Conservation (phyloP, 2,888 invertebrate species). For the Automeris io region DNA sequence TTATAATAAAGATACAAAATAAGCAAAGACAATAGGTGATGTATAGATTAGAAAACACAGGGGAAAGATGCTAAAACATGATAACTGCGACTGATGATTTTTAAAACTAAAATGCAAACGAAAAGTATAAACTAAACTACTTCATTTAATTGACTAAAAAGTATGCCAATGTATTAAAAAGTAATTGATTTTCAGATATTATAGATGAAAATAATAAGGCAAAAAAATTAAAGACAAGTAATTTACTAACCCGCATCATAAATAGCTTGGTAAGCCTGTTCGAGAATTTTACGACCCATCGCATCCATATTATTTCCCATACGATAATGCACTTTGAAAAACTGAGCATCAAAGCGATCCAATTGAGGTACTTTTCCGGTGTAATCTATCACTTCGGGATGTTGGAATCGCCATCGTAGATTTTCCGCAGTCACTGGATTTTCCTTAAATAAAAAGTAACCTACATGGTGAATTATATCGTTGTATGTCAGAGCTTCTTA, state of each 20-base stretch:
- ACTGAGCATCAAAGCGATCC: conserved; percentile 81
- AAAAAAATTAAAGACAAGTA: no score
- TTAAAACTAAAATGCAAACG: no score
- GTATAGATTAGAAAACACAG: no score
- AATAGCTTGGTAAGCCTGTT: conserved; percentile 82
- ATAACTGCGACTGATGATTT: no score
- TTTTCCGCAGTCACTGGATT: conserved; percentile 80
- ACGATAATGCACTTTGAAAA: conserved; percentile 81
- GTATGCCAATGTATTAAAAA: no score
- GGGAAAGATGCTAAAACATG: no score
- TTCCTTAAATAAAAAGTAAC: conserved; percentile 15
- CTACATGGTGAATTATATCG: background rate
- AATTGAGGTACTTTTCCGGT: conserved; percentile 80
- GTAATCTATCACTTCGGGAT: conserved; percentile 69
- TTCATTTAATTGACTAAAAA: no score
- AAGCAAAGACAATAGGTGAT: no score
- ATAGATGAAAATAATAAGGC: background rate
- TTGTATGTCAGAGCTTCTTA: background rate
- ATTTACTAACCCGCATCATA: conserved; percentile 77
- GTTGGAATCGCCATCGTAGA: conserved; percentile 39
- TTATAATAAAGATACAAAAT: no score
- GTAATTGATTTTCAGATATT: background rate
- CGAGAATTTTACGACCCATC: conserved; percentile 81
- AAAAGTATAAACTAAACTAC: no score
- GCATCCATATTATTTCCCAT: conserved; percentile 60